Conservation (phyloP, 2,113 vertebrate species). For the Tragulus kanchil region DNA sequence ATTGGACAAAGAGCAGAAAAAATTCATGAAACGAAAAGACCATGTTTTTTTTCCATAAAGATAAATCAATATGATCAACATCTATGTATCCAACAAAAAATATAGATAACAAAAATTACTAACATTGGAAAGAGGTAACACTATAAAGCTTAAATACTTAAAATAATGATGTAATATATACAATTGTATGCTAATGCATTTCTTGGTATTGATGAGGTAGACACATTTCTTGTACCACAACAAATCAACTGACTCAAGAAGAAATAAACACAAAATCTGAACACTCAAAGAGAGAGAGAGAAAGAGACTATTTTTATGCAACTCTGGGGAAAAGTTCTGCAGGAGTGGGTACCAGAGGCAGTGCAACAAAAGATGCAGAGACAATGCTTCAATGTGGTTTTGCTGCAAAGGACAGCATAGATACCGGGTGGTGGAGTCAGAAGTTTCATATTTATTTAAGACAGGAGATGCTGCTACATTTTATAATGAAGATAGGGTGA, state of each 20-base stretch:
- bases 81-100: not conserved
- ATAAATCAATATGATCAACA: not conserved
- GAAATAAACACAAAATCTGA: not conserved
- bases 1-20: not conserved
- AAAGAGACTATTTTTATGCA: not conserved
- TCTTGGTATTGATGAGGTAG: not conserved
- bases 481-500: not conserved
- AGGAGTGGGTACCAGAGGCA: no score
- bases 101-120: not conserved
- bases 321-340: not conserved
- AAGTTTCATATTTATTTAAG: not conserved
- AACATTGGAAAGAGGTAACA: not conserved
- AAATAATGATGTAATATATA: not conserved
- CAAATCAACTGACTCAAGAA: not conserved
- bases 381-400: not conserved
- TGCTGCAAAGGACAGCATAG: not conserved
- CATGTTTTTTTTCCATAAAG: not conserved
- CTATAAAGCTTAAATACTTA: not conserved
- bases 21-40: not conserved
- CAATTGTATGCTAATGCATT: not conserved
- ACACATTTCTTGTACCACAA: not conserved
- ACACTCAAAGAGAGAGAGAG: not conserved
- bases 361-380: not conserved
- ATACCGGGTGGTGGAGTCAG: not conserved
- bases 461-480: not conserved